Conservation (phyloP, 2,888 invertebrate species). For the Endomychus coccineus region DNA sequence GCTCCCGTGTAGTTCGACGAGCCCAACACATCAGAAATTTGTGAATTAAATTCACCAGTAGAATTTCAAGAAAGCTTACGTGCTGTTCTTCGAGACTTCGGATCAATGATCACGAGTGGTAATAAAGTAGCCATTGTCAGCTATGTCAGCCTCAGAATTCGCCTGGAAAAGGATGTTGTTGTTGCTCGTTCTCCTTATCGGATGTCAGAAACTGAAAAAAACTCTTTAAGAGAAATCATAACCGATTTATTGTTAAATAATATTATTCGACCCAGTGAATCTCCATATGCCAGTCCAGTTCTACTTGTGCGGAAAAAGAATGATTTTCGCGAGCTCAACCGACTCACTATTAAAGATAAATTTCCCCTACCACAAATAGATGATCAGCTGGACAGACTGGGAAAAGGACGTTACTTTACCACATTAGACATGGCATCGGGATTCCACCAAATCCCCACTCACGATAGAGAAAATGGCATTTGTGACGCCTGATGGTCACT, state of each 20-base stretch:
- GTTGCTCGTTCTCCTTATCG: constrained; percentile 2
- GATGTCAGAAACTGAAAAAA: too few species aligned
- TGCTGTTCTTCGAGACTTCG: constrained; percentile 10
- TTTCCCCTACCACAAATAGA: constrained; percentile 23
- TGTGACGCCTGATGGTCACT: too few species aligned
- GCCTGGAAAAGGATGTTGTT: constrained; percentile 2
- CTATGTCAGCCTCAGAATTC: constrained; percentile 12
- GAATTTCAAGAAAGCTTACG: constrained; percentile 7
- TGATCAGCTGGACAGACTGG: constrained; percentile 12
- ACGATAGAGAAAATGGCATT: too few species aligned
- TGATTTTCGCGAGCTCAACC: constrained; percentile 25
- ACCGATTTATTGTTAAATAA: too few species aligned
- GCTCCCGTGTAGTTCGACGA: constrained; percentile 4
- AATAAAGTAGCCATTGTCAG: constrained; percentile 16
- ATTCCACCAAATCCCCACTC: constrained; percentile 21
- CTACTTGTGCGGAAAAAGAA: constrained; percentile 23
- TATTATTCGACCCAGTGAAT: constrained; percentile 21
- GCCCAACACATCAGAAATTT: constrained; percentile 1
- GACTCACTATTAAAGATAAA: constrained; percentile 23
- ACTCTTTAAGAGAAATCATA: too few species aligned
- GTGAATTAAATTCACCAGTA: constrained; percentile 13
- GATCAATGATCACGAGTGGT: constrained; percentile 17
- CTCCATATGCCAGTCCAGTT: constrained; percentile 23
- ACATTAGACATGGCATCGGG: constrained; percentile 20
- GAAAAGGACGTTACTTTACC: constrained; percentile 19